Conservation (phyloP, 2,113 vertebrate species). For the Morone saxatilis region DNA sequence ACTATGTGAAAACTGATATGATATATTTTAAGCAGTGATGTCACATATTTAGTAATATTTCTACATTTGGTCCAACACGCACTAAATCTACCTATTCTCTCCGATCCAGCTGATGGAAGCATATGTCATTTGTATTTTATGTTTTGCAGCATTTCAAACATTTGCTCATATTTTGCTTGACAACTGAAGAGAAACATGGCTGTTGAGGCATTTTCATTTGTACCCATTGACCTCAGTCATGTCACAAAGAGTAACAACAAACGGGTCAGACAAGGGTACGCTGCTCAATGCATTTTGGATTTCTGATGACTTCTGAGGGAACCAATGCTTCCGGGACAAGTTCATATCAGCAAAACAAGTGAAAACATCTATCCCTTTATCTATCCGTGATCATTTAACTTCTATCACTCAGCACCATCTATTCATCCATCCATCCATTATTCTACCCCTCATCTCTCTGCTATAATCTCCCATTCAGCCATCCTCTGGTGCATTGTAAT, state of each 20-base stretch:
- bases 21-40: too few species aligned
- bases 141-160: background rate
- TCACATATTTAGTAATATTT: background rate
- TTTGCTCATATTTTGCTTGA: background rate
- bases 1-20: too few species aligned
- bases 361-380: slow-evolving; percentile 32
- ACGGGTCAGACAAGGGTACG: background rate
- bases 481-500: slow-evolving; percentile 71
- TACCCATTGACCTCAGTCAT: background rate
- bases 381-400: slow-evolving; percentile 50
- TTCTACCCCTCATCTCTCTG: slow-evolving; percentile 58
- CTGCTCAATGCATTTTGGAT: background rate
- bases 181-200: background rate
- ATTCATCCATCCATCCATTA: slow-evolving; percentile 45
- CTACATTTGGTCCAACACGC: background rate
- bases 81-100: background rate
- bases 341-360: slow-evolving; percentile 18
- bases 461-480: slow-evolving; percentile 66
- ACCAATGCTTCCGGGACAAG: background rate
- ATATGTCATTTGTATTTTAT: background rate
- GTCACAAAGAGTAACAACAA: background rate
- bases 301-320: background rate
- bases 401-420: slow-evolving; percentile 50
- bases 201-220: background rate
- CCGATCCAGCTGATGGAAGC: background rate